Base-by-base conservation (phyloP, 2,113 vertebrate species). In the Hippotragus niger region DNA sequence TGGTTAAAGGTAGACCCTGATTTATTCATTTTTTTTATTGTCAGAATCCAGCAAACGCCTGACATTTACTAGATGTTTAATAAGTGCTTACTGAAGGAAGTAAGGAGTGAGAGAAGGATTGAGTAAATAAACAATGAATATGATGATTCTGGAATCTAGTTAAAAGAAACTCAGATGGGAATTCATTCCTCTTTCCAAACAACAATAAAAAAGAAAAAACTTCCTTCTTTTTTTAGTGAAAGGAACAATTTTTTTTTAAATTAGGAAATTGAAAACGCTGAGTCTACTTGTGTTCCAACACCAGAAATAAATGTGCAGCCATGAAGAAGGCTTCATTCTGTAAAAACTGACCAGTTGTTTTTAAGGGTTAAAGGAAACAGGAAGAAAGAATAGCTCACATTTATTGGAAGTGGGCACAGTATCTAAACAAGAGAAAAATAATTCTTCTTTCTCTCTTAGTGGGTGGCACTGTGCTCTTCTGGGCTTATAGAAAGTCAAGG, bases 61-160 rank as follows among this genome's bases (percentile, higher is more conserved):
- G 8, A 29, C 6, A 9, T 5, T 81, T 55, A 76, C 17, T 43
- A 91, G 47, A 45, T 55, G n/a, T 87, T 96, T 3, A 92, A 6
- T 9, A 53, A 87, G 3, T 82, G 7, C 52, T 80, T 86, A 93
- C 1, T 12, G 25, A 71, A 23, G 33, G 5, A 67, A 19, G 19
- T 17, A 21, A 16, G 0, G 36, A 15, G 76, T 19, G 27, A 9
- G 47, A 4, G 86, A 33, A 62, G 23, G 25, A 47, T 1, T 9
- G 52, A 89, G 50, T 29, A 31, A 82, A 86, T 53, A 67, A 33
- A 78, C 40, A 71, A 87, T 43, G 16, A 11, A 16, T 71, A 82
- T 94, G n/a, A 55, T 86, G 25, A 95, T 90, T 88, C 53, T 95
- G 67, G 58, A 86, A 83, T 82, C 50, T 76, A 94, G 33, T 80